phyloP scores from a whole-genome alignment of 2,888 invertebrate genomes.

The Hydriomena furcata region DNA sequence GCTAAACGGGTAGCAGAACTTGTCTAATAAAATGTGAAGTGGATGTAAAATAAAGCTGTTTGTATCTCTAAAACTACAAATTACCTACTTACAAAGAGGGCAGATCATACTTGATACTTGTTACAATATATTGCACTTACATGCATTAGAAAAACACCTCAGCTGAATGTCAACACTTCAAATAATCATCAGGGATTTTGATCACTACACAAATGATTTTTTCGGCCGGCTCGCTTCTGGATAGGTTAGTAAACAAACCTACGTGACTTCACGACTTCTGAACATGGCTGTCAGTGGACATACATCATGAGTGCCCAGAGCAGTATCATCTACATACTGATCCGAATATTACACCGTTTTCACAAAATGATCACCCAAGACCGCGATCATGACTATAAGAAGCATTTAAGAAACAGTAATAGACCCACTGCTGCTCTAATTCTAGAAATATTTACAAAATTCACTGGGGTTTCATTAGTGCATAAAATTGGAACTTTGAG shows the following conservation, averaged over 20 bases:
- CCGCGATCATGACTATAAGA: not conserved
- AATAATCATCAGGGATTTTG: not conserved
- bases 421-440: not conserved
- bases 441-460: slow-evolving; percentile 22
- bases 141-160: slow-evolving; percentile 9
- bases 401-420: not conserved
- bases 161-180: slow-evolving; percentile 3
- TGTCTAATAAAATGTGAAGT: no score
- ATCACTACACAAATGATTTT: slow-evolving; percentile 13
- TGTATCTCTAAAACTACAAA: no score
- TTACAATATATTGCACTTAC: slow-evolving; percentile 7
- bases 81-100: no score
- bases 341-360: not conserved
- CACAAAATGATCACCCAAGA: not conserved
- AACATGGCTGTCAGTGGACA: slow-evolving; percentile 55
- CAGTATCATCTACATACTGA: not conserved
- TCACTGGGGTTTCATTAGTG: slow-evolving; percentile 10
- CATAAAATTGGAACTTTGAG: slow-evolving; percentile 10
- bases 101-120: no score
- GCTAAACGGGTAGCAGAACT: no score
- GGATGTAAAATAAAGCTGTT: no score
- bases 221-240: slow-evolving; percentile 17
- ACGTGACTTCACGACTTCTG: slow-evolving; percentile 59
- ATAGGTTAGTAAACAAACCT: slow-evolving; percentile 40
- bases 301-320: slow-evolving; percentile 14